Percentiles rank a stretch among this genome's conserved stretches.
phyloP scores from a whole-genome alignment of 2,113 vertebrate genomes.

The Corythaixoides concolor region DNA sequence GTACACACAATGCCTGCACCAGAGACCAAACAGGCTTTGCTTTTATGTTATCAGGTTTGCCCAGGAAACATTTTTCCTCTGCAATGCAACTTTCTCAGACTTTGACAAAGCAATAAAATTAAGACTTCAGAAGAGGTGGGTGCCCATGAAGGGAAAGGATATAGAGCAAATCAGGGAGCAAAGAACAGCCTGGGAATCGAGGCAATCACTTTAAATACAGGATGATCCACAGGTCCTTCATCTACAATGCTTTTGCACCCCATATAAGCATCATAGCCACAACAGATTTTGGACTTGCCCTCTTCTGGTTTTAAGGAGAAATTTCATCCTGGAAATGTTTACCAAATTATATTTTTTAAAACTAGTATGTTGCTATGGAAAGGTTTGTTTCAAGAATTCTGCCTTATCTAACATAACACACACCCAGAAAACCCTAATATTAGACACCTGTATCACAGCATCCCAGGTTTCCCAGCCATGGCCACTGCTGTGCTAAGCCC shows the following conservation, averaged over 20 bases:
- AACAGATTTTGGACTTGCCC: rapidly evolving
- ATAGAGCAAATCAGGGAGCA: background rate
- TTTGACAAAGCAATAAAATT: background rate
- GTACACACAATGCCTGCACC: background rate
- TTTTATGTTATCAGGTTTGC: background rate
- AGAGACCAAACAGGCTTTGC: rapidly evolving
- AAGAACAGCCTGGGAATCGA: background rate
- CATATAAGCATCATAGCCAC: background rate
- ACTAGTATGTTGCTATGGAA: rapidly evolving
- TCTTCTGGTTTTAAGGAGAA: background rate
- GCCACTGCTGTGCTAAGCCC: background rate
- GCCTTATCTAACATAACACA: background rate
- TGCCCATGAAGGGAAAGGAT: background rate
- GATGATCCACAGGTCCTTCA: background rate
- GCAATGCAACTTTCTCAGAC: background rate
- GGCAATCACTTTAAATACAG: background rate
- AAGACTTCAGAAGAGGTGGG: background rate
- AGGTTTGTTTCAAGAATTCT: background rate
- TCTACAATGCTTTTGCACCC: background rate
- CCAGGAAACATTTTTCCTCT: background rate
- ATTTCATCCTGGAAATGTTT: background rate
- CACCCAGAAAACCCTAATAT: rapidly evolving
- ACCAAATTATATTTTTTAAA: rapidly evolving
- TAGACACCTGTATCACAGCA: background rate
- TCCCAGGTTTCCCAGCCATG: background rate